Base-by-base conservation (phyloP, 2,888 invertebrate species). In the Calameuta pallipes region DNA sequence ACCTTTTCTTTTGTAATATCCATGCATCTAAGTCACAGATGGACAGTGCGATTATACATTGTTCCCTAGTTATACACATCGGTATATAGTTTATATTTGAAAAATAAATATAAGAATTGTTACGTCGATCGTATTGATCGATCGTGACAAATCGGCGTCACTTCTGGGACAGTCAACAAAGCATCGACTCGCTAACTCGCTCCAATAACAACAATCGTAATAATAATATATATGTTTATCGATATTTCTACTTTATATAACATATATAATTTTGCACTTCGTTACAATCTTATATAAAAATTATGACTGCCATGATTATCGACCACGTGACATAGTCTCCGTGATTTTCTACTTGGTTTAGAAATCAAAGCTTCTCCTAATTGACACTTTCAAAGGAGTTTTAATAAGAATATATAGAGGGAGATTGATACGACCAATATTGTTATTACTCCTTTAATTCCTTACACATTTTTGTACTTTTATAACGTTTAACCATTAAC, bases 381-480 rank as follows among this genome's bases (percentile, higher is more conserved):
- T 23, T 56, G 9, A 56, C 23, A 56, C 9, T 56, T 23, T 23
- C 23, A 23, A 56, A 23, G 56, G 23, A 56, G 9, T 56, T 56
- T 56, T 56, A 56, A 23, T 56, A 56, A 23, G 6, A 56, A 23
- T 23, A 56, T 56, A 23, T 9, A 56, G 23, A 56, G 56, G 2
- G 9, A 23, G 23, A 23, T 23, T 2, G 56, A 56, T 56, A 9
- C 23, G 56, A 23, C 56, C 56, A 23, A 56, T 56, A 23, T 23
- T 56, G 35, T 35, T 69, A 74, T 41, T 35, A 75, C 15, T 68
- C 34, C 73, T 74, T 75, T 36, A 74, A 68, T 70, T 70, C 76
- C 74, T 80, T 69, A 69, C 79, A 77, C 41, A 74, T 80, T 81
- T 85, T 86, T 85, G 76, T 86, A 86, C 84, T 84, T 86, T 34